These are phyloP conservation scores for Trachelus iudaicus DNA, from an alignment of 2,888 invertebrate species.

Conservation along the genomic window DNA sequence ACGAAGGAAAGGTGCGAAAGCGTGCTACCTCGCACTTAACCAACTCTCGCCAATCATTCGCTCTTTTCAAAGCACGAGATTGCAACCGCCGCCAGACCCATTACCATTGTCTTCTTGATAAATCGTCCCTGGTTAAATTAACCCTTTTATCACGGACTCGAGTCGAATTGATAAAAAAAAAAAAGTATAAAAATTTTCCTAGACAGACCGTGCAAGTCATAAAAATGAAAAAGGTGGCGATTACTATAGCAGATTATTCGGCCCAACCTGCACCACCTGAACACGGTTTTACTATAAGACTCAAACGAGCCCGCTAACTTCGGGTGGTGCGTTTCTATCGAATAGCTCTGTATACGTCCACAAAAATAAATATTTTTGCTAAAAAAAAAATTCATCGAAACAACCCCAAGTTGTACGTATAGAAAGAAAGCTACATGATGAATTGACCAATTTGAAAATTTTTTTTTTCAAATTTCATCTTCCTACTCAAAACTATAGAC, in stretches of 20 bases:
- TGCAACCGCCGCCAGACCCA: conserved; percentile 6
- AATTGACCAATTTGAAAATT: background rate
- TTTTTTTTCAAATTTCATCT: background rate
- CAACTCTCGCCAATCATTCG: conserved; percentile 18
- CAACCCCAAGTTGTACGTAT: background rate
- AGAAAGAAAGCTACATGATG: background rate
- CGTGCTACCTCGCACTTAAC: conserved; percentile 21
- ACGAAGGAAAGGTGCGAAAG: conserved; percentile 9
- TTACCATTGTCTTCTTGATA: conserved; percentile 5
- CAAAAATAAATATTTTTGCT: background rate
- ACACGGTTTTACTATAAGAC: too few species aligned
- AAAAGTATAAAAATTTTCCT: background rate
- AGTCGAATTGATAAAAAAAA: background rate
- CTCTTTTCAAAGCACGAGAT: conserved; percentile 8
- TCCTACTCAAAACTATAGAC: background rate
- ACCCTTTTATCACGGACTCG: conserved; percentile 2
- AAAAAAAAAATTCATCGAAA: background rate
- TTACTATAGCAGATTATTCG: too few species aligned
- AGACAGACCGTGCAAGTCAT: background rate
- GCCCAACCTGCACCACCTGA: too few species aligned
- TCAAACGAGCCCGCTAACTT: too few species aligned
- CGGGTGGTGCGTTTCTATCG: too few species aligned
- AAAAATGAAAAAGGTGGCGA: background rate
- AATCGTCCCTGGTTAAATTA: background rate
- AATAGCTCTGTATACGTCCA: background rate